Evolutionary conservation across 1,140 invertebrate species (phyloP).

Genomic region (Anastrepha obliqua): DNA sequence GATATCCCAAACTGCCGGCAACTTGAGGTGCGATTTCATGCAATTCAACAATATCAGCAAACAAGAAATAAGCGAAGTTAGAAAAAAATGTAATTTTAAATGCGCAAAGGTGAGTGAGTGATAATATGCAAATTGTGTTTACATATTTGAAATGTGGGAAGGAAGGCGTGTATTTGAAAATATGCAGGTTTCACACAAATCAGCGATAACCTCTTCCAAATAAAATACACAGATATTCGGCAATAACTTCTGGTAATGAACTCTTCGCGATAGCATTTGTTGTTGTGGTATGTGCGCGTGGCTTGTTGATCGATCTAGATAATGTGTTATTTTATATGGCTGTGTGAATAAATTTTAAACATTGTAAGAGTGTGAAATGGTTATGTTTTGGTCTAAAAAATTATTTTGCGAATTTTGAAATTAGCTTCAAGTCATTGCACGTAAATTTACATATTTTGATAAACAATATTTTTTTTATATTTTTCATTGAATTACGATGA

Average conservation of each 20-base stretch:
- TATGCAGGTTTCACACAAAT: not conserved
- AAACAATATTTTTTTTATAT: too few relatives aligned
- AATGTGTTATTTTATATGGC: not conserved
- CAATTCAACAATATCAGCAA: not conserved
- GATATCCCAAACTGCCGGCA: not conserved
- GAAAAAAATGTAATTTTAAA: not conserved
- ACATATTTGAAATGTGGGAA: not conserved
- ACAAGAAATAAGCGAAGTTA: not conserved
- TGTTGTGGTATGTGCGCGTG: not conserved
- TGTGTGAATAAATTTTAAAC: not conserved
- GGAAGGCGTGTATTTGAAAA: not conserved
- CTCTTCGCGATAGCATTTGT: not conserved
- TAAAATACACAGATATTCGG: not conserved
- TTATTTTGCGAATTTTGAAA: not conserved
- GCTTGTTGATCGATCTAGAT: not conserved
- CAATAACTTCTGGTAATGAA: constrained; percentile 28
- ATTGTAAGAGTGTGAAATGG: not conserved
- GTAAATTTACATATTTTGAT: too few relatives aligned
- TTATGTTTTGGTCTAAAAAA: not conserved
- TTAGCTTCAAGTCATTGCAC: not conserved
- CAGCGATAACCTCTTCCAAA: not conserved
- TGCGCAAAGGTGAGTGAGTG: not conserved
- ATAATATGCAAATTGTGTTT: constrained; percentile 12
- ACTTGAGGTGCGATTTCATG: constrained; percentile 24
- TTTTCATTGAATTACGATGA: too few relatives aligned